A percentile compares a stretch with the other conserved stretches of the same genome.
These are phyloP conservation scores for Sylvilagus floridanus DNA, from an alignment of 2,797 vertebrate genomes.

Conservation along the genomic window DNA sequence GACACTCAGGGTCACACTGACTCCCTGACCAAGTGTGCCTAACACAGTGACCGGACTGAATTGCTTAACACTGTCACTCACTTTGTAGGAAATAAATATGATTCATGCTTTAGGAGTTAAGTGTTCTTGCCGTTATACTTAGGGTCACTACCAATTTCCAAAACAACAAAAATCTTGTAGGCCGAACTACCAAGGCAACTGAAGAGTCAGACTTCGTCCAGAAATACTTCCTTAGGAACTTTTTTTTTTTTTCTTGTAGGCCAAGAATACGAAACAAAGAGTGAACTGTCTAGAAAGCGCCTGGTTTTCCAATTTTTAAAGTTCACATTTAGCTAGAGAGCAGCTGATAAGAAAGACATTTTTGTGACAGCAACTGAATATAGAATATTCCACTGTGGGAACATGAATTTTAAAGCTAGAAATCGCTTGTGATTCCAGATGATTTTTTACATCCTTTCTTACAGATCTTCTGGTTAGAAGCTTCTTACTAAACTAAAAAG, in stretches of 20 bases:
- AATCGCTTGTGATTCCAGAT: constrained; percentile 50
- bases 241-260: constrained; percentile 18
- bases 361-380: constrained; percentile 73
- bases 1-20: not conserved
- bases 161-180: constrained; percentile 39
- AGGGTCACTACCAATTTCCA: not conserved
- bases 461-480: constrained; percentile 1
- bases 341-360: constrained; percentile 77
- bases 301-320: constrained; percentile 79
- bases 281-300: constrained; percentile 73
- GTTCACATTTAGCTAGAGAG: constrained; percentile 69
- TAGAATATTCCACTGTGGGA: constrained; percentile 59
- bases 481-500: constrained; percentile 18
- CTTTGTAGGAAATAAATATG: constrained; percentile 23
- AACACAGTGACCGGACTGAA: not conserved
- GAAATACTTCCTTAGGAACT: constrained; percentile 67
- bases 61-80: not conserved
- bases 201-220: constrained; percentile 60
- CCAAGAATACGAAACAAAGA: constrained; percentile 75
- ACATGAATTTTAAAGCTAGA: constrained; percentile 59
- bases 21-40: too few species aligned
- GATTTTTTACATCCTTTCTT: constrained; percentile 28
- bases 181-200: constrained; percentile 28
- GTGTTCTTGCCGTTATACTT: constrained; percentile 1
- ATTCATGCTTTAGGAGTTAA: constrained; percentile 22